phyloP scores from a whole-genome alignment of 2,797 vertebrate genomes.

The Oceanodroma leucorhoa region DNA sequence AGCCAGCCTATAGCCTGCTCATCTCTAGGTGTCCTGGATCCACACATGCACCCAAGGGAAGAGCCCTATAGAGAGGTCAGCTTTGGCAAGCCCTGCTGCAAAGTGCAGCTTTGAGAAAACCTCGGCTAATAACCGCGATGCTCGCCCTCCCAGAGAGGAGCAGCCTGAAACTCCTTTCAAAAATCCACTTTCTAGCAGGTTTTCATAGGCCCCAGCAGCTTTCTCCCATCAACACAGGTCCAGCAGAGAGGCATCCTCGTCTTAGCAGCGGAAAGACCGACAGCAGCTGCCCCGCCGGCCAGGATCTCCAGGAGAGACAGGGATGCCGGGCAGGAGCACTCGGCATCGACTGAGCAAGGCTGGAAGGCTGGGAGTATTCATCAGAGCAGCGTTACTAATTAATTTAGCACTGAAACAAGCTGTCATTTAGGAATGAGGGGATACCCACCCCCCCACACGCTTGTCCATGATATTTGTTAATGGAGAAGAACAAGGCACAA shows the following conservation, averaged over 20 bases:
- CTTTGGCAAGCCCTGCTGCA: not conserved
- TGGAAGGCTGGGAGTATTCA: not conserved
- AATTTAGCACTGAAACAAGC: not conserved
- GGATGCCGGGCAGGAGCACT: not conserved
- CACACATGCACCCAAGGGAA: not conserved
- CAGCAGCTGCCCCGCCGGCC: accelerated
- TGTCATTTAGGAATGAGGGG: not conserved
- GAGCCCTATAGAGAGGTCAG: not conserved
- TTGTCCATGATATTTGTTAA: not conserved
- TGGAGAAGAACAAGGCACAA: not conserved
- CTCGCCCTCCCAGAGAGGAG: not conserved
- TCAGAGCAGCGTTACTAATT: not conserved
- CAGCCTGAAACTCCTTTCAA: not conserved
- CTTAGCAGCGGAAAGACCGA: not conserved
- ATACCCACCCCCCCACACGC: not conserved
- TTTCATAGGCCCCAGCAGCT: not conserved
- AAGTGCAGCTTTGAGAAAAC: not conserved
- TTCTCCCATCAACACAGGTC: not conserved
- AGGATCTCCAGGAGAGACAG: accelerated
- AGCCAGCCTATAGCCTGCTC: not conserved
- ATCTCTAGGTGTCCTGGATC: not conserved
- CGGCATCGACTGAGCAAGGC: not conserved
- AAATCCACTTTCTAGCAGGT: not conserved
- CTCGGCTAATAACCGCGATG: accelerated
- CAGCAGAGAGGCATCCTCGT: not conserved